Evolutionary conservation across 2,113 vertebrate species (phyloP), one percentile per base, ranked within the genome.

Genomic region (Psilopsiagon aymara): DNA sequence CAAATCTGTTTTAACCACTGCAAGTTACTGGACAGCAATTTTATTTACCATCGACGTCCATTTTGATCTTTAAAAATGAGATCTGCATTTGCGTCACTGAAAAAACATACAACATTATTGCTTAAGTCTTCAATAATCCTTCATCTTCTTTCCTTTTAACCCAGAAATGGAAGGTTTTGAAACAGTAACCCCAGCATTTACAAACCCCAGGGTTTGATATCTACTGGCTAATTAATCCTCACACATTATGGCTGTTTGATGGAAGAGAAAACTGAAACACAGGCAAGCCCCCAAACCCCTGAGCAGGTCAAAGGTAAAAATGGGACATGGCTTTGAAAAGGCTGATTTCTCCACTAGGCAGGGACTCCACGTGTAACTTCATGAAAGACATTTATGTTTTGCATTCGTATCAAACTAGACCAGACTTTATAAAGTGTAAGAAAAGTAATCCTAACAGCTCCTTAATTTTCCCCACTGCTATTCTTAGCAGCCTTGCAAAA

Each of bases 121-220:
- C 96, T 92, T 94, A 96, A 96, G 95, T 93, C 88, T 94, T 82
- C 63, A 46, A 10, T 82, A 88, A 96, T 95, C 86, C 86, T 93
- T 76, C 67, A 64, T 19, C 75, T 97, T 82, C 82, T 46, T 96
- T 93, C 91, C 90, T 96, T 95, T 91, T 93, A 95, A 94, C 90
- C 59, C 92, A 96, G 93, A 91, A 91, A 93, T 88, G 63, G 46
- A 92, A 90, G 90, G 69, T 95, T 96, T 88, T 69, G 44, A 90
- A 96, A 82, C 55, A 59, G 78, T 66, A 88, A 66, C 2, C 0
- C 35, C 2, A 1, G 60, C 46, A 64, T 68, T 91, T 86, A n/a
- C 73, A 95, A 96, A 95, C 84, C n/a, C 69, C 70, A 73, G 57
- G 19, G 59, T 94, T 59, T 85, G 84, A 90, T 82, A 92, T 89